Conservation (phyloP, 1,140 invertebrate genomes). For the Tetramorium parvispinum region DNA sequence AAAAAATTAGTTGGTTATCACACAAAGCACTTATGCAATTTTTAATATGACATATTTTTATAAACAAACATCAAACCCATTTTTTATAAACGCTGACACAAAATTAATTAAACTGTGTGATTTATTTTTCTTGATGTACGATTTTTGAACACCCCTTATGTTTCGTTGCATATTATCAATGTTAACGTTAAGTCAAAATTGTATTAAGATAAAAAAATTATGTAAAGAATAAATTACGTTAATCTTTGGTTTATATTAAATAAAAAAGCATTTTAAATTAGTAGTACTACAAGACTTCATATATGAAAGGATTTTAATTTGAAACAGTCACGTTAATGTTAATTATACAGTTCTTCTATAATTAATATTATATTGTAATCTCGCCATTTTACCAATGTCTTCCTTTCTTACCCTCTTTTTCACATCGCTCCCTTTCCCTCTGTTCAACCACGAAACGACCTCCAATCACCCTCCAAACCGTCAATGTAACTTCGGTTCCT, state of each 20-base stretch:
- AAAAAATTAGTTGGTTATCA: constrained; percentile 13
- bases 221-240: neutral
- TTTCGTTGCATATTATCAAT: neutral
- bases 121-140: neutral
- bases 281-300: neutral
- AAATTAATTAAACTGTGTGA: neutral
- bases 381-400: constrained; percentile 69
- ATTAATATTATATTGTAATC: constrained; percentile 78
- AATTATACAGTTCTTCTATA: constrained; percentile 70
- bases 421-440: constrained; percentile 37
- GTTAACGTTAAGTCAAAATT: neutral
- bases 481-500: constrained; percentile 63
- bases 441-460: constrained; percentile 59
- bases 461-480: constrained; percentile 69
- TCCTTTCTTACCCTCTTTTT: constrained; percentile 13
- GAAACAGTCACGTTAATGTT: no score
- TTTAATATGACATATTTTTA: neutral
- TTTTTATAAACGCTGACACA: neutral
- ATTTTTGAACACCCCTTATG: neutral
- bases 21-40: neutral
- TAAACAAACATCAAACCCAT: neutral
- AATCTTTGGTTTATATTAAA: neutral
- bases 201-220: neutral
- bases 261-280: neutral
- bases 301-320: neutral